A percentile compares a stretch with the other conserved stretches of the same genome.
These are phyloP conservation scores for Limnothrissa miodon DNA, from an alignment of 2,113 vertebrate genomes.

Conservation along the genomic window DNA sequence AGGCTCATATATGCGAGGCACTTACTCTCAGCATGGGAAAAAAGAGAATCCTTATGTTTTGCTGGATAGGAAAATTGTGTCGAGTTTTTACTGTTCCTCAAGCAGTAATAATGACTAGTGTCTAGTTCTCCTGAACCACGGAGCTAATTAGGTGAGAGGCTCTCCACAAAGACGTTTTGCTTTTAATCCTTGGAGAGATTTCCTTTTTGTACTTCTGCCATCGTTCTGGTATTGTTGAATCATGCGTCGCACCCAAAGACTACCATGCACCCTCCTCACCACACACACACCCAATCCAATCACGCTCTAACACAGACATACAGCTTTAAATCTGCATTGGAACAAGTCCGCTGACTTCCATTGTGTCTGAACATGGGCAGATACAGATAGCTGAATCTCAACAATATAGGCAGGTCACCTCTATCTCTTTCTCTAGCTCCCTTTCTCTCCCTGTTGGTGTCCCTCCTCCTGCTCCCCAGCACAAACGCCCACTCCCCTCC, in stretches of 20 bases:
- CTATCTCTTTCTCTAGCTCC: conserved; percentile 30
- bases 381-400: conserved; percentile 53
- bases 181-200: not conserved
- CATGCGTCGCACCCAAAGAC: not conserved
- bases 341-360: conserved; percentile 40
- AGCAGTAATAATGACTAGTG: conserved; percentile 41
- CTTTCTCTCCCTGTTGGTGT: conserved; percentile 22
- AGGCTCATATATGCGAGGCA: not conserved
- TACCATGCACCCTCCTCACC: not conserved
- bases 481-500: conserved; percentile 39
- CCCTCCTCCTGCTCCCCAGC: conserved; percentile 40
- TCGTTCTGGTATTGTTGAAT: not conserved
- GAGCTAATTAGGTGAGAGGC: conserved; percentile 6
- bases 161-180: not conserved
- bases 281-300: not conserved
- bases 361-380: conserved; percentile 53
- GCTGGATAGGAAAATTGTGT: not conserved
- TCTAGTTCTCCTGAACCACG: conserved; percentile 1
- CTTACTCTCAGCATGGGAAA: not conserved
- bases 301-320: conserved; percentile 15
- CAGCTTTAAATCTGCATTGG: conserved; percentile 16
- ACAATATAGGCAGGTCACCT: conserved; percentile 55
- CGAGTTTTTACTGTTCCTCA: conserved; percentile 12
- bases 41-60: not conserved
- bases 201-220: not conserved